Base-by-base conservation (phyloP, 1,140 invertebrate species). In the Lepidostoma basale region DNA sequence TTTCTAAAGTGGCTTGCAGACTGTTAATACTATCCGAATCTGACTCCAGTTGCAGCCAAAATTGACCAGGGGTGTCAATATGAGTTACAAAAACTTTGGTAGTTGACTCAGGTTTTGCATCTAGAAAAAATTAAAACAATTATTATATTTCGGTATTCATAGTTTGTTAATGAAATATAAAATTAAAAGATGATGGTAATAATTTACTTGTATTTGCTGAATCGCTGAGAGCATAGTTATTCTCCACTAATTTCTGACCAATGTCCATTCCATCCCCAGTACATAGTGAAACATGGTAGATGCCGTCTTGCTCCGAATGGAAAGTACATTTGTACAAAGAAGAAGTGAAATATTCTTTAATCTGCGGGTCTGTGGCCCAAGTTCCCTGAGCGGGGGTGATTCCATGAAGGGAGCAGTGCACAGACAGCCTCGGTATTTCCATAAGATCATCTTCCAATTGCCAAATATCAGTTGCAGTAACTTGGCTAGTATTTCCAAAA, bases 401-500 rank as follows among this genome's bases (percentile, higher is more conserved):
- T 30, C 85, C 84, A 12, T 82, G 76, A 16, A 94, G 77, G 0
- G 83, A 80, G 76, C 91, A 93, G 16, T 84, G 80, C 3, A 91
- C 80, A 0, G 88, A 89, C 81, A 91, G 87, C 52, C 85, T 87
- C 0, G 91, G 90, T 8, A 92, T 69, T n/a, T 82, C 77, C 74
- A 89, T 84, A 23, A 90, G 86, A 67, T 88, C 83, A 23, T 81
- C 82, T 58, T 91, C 87, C 20, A 92, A 79, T 14, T 85, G 83
- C 83, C 86, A 92, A 0, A 93, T 84, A 73, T 90, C 85, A 56
- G 77, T 80, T 0, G 77, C 76, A 28, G 85, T 78, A 0, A 91
- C 86, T 0, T 85, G 76, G 23, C 85, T 85, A 23, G 81, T 81
- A 75, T 94, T 94, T 26, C 91, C 91, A 74, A 88, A 92, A 79